phyloP scores from a whole-genome alignment of 2,113 vertebrate species.

The Cyprinodon brontotheroides region DNA sequence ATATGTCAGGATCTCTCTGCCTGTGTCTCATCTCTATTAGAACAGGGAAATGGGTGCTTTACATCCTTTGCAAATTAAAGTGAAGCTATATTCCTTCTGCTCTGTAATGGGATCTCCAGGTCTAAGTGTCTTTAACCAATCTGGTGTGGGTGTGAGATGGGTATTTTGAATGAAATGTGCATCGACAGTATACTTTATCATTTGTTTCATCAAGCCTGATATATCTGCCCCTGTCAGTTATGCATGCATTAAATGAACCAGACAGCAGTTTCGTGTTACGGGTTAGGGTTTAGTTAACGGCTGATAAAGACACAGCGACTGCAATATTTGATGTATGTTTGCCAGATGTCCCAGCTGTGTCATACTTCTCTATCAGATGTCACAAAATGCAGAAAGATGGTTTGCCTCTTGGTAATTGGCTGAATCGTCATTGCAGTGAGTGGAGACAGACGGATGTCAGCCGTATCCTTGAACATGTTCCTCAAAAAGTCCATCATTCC shows the following conservation, averaged over 20 bases:
- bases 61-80: conserved; percentile 52
- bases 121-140: conserved; percentile 12
- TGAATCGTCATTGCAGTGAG: conserved; percentile 18
- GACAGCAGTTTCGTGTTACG: conserved; percentile 22
- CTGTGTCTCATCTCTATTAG: conserved; percentile 25
- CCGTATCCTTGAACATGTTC: conserved; percentile 15
- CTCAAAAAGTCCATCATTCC: conserved; percentile 36
- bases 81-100: conserved; percentile 10
- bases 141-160: conserved; percentile 7
- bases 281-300: conserved; percentile 13
- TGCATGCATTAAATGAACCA: conserved; percentile 14
- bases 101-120: conserved; percentile 46
- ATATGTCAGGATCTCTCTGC: conserved; percentile 15
- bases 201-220: conserved; percentile 16
- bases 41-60: conserved; percentile 37
- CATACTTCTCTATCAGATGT: conserved; percentile 24
- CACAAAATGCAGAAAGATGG: conserved; percentile 26
- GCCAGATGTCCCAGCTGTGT: conserved; percentile 35
- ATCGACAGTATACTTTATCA: conserved; percentile 22
- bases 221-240: conserved; percentile 14
- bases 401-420: conserved; percentile 36
- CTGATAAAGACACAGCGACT: conserved; percentile 4
- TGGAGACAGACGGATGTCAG: conserved; percentile 31
- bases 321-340: conserved; percentile 3
- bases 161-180: conserved; percentile 22